Base-by-base conservation (phyloP, 2,113 vertebrate genomes). In the Maccullochella peelii region DNA sequence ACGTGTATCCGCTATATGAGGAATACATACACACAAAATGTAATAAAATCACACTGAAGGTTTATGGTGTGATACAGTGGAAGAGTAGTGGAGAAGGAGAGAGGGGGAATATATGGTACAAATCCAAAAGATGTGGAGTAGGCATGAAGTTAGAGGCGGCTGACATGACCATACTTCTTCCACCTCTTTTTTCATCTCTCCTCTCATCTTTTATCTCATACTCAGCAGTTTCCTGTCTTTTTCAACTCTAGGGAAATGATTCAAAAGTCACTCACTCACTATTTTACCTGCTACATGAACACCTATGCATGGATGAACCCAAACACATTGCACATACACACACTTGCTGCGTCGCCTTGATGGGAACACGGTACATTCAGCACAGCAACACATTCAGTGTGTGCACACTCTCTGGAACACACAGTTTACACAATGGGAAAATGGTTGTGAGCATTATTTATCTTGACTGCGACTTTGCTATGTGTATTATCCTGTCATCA, bases 141-240 rank as follows among this genome's bases (percentile, higher is more conserved):
- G 38, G 10, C 55, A 68, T 68, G 69, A 65, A 49, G 85, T 65
- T 65, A 21, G 63, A 42, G 69, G 62, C 7, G 23, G 59, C 47
- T 23, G 79, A 80, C 72, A 68, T 69, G 70, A 75, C 63, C 73
- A 73, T 74, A 82, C 57, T 21, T 82, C 70, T 75, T 73, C 42
- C 52, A 11, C n/a, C 47, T 68, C 18, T 62, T 77, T 70, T 80
- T 77, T 40, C 44, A 70, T 75, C 16, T 38, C 25, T 59, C 23
- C 73, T 27, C n/a, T 71, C 5, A 49, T 12, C 52, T 52, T 83
- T 65, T 71, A 61, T 18, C 61, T 9, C 66, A 18, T 5, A 78
- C 81, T 86, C 73, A 57, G 84, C 88, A 84, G 10, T 78, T 84
- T 79, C 40, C n/a, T 42, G 25, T 71, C 23, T 21, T 73, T 54